Percentiles rank a stretch among this genome's conserved stretches.
phyloP scores from a whole-genome alignment of 2,113 vertebrate species.

The Gnathonemus longibarbis region DNA sequence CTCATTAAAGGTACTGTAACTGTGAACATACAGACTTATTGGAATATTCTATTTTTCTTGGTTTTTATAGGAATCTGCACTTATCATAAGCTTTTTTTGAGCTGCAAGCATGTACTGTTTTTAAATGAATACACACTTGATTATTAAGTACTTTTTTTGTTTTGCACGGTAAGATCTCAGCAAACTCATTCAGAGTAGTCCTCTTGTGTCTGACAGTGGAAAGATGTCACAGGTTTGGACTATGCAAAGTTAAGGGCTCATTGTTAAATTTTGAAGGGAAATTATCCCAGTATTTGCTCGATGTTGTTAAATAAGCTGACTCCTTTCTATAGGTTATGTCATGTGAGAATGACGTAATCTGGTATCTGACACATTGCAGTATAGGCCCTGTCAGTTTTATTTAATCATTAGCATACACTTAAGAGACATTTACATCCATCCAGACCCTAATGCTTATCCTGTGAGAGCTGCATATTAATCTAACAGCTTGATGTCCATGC shows the following conservation, averaged over 20 bases:
- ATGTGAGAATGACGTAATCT: neutral
- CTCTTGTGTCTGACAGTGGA: neutral
- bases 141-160: neutral
- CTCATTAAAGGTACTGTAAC: neutral
- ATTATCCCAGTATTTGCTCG: neutral
- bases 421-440: neutral
- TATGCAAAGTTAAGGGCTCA: neutral
- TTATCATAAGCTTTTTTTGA: neutral
- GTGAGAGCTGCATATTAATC: neutral
- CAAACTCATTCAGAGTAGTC: neutral
- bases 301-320: neutral
- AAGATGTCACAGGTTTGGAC: neutral
- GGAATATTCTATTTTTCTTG: neutral
- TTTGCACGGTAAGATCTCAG: neutral
- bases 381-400: neutral
- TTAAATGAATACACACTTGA: neutral
- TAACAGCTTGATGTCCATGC: neutral
- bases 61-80: neutral
- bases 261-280: neutral
- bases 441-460: neutral
- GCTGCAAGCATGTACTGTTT: neutral
- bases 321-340: neutral
- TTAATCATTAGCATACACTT: neutral
- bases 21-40: neutral
- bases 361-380: neutral